Percentiles rank a stretch among this genome's conserved stretches.
Conservation (phyloP, 2,113 vertebrate species). For the western clawed frog (Xenopus tropicalis) region DNA sequence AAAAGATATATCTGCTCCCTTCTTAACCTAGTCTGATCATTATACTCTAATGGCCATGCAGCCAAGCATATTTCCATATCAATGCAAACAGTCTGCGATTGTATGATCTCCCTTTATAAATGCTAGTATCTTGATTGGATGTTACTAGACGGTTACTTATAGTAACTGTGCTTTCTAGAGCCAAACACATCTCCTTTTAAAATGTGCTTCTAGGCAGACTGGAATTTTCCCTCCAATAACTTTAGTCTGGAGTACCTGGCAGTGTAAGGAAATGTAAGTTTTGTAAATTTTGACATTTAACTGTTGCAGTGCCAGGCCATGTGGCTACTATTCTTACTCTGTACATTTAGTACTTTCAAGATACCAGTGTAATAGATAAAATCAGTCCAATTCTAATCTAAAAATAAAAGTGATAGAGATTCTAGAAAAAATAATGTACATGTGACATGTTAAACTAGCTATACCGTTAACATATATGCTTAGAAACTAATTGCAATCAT, state of each 20-base stretch:
- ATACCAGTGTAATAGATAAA: too few species aligned
- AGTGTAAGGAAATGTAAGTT: neutral
- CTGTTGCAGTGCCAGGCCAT: neutral
- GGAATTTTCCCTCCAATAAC: constrained; percentile 17
- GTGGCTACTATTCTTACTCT: too few species aligned
- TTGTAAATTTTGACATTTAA: neutral
- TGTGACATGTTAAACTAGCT: too few species aligned
- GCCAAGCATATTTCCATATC: neutral
- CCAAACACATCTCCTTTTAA: constrained; percentile 1
- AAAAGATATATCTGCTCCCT: neutral
- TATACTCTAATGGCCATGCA: neutral
- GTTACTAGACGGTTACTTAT: constrained; percentile 14
- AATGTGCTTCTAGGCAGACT: neutral
- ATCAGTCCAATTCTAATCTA: too few species aligned
- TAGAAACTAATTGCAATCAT: too few species aligned
- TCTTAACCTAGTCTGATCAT: neutral
- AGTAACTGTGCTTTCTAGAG: constrained; percentile 23
- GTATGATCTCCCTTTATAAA: neutral
- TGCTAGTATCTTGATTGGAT: constrained; percentile 14
- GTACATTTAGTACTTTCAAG: too few species aligned
- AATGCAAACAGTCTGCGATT: neutral
- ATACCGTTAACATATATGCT: too few species aligned
- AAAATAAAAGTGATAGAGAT: too few species aligned
- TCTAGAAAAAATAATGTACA: too few species aligned
- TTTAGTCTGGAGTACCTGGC: neutral